Percentiles rank a stretch among this genome's conserved stretches.
Evolutionary conservation across 1,140 invertebrate genomes (phyloP).

Genomic region (Drosophila ohnishii): DNA sequence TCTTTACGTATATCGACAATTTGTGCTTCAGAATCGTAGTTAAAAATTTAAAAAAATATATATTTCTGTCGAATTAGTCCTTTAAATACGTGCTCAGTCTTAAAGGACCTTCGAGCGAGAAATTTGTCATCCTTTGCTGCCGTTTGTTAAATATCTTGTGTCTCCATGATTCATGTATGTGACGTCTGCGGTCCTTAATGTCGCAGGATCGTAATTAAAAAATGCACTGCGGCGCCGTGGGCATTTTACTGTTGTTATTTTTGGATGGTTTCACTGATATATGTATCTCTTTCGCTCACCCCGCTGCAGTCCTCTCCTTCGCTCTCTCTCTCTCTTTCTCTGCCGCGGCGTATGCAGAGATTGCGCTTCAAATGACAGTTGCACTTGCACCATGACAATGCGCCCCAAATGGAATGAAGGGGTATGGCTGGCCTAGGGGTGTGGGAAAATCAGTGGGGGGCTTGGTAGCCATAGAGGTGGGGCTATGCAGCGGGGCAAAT

Average conservation of each 20-base stretch:
- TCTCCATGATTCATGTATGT: constrained; percentile 51
- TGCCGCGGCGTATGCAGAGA: constrained; percentile 37
- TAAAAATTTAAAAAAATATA: too few species aligned
- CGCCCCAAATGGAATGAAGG: constrained; percentile 33
- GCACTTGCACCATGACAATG: constrained; percentile 66
- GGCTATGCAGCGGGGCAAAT: constrained; percentile 63
- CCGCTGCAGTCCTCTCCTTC: neutral
- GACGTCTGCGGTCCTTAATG: constrained; percentile 67
- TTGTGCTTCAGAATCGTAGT: too few species aligned
- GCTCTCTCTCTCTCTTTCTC: neutral
- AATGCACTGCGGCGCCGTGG: constrained; percentile 61
- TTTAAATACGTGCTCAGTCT: neutral
- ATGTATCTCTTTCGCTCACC: constrained; percentile 35
- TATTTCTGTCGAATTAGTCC: too few species aligned
- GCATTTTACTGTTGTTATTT: constrained; percentile 39
- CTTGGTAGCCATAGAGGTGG: neutral
- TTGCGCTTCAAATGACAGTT: constrained; percentile 67
- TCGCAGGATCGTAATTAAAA: constrained; percentile 79
- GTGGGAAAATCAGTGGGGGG: constrained; percentile 15
- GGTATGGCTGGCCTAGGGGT: neutral
- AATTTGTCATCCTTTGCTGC: neutral
- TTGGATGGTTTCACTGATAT: constrained; percentile 55
- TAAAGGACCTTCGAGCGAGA: neutral
- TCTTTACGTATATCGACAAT: too few species aligned
- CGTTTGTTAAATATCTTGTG: constrained; percentile 22